Percentiles rank a stretch among this genome's conserved stretches.
Conservation (phyloP, 2,797 vertebrate genomes). For the Sebastolobus altivelis region DNA sequence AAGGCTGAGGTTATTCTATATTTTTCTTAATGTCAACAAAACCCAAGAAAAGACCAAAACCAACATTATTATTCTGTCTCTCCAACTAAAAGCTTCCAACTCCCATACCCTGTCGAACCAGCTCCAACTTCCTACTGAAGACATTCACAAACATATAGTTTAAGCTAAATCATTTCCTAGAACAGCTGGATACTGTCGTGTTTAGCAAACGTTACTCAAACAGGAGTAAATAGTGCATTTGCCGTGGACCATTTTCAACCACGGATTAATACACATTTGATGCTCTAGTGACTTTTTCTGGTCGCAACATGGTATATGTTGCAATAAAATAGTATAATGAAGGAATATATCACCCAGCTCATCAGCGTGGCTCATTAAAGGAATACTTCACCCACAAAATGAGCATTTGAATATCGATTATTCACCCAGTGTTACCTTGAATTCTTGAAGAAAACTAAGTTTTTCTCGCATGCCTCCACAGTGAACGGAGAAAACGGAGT, state of each 20-base stretch:
- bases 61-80: background rate
- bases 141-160: background rate
- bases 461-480: too few relatives aligned
- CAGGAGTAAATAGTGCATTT: background rate
- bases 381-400: too few relatives aligned
- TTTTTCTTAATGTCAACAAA: conserved; percentile 15
- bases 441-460: too few relatives aligned
- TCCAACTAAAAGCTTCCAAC: background rate
- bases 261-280: background rate
- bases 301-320: background rate
- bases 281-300: background rate
- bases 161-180: background rate
- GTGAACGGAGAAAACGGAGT: too few relatives aligned
- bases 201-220: background rate
- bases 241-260: background rate
- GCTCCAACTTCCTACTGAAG: background rate
- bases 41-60: background rate
- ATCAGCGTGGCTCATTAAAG: too few relatives aligned
- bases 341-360: background rate
- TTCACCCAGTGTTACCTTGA: too few relatives aligned
- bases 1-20: background rate
- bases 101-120: background rate
- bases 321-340: too few relatives aligned
- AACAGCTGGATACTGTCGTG: background rate
- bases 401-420: too few relatives aligned